Evolutionary conservation across 2,113 vertebrate species (phyloP), one percentile per base, ranked within the genome.

Genomic region (Euleptes europaea): DNA sequence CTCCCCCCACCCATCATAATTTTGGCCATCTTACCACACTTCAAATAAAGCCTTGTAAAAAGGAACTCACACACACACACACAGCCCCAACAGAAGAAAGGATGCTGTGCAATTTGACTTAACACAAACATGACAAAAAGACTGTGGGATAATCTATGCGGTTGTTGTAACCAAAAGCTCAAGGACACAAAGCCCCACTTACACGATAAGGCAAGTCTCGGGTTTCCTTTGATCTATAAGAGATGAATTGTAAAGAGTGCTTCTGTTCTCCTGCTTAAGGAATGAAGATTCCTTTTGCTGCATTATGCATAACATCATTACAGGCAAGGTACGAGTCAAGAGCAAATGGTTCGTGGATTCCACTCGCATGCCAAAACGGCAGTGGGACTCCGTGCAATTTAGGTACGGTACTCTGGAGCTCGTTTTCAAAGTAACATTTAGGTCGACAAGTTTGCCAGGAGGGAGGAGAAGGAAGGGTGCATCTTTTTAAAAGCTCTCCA

Each of bases 241-340:
- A 95, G 92, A 92, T 73, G 80, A 94, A 82, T 69, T 86, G 40
- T 90, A 91, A 89, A 95, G 92, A 89, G 72, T 40, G 82, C 71
- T 91, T 93, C 88, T 88, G 87, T 73, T 94, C 90, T 4, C 3
- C 84, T 91, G 82, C 88, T 94, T 88, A 86, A 88, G 88, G 54
- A 93, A 92, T 88, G 90, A 94, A 93, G 93, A 95, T 94, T 93
- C 86, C 86, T 94, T 95, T 94, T 94, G 88, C 92, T 96, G 93
- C 94, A 94, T 96, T 95, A 95, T 96, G 94, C 90, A 94, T 94
- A 94, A 95, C 94, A 95, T 94, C 94, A 88, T 93, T 93, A 93
- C 89, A 93, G 91, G 94, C 93, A 94, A 95, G 91, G 86, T 92
- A 92, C 92, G 89, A 90, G 88, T 74, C 85, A 91, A 90, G 86